Conservation (phyloP, 2,797 vertebrate genomes). For the Anniella stebbinsi region DNA sequence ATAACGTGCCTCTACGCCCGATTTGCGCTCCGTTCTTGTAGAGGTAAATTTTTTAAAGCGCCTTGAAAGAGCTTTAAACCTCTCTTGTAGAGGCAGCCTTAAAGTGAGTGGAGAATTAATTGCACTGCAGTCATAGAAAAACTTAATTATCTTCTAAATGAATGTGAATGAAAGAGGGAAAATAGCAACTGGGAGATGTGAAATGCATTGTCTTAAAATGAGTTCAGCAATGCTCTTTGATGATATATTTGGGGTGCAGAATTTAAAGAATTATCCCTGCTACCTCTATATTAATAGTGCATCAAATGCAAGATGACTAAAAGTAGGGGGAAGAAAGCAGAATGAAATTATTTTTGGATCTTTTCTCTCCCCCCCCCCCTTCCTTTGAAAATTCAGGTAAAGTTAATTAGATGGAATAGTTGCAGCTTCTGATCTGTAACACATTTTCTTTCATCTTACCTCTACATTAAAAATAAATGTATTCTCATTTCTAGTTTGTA, state of each 20-base stretch:
- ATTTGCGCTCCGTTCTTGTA: no score
- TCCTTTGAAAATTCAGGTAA: slow-evolving; percentile 70
- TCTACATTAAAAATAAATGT: slow-evolving; percentile 64
- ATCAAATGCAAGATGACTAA: slow-evolving; percentile 33
- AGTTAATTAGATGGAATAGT: slow-evolving; percentile 67
- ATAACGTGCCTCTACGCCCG: no score
- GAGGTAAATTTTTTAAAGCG: no score
- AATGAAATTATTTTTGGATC: slow-evolving; percentile 46
- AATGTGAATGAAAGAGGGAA: slow-evolving; percentile 29
- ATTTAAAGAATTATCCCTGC: not conserved
- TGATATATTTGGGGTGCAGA: slow-evolving; percentile 31
- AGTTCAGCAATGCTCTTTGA: slow-evolving; percentile 55
- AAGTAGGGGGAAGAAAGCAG: not conserved
- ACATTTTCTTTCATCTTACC: slow-evolving; percentile 60
- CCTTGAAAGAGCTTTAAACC: no score
- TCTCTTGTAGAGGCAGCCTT: no score
- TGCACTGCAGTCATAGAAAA: not conserved
- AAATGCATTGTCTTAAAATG: slow-evolving; percentile 46
- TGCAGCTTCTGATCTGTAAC: slow-evolving; percentile 37
- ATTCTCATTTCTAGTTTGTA: slow-evolving; percentile 60
- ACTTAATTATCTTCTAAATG: not conserved
- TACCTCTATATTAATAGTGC: slow-evolving; percentile 26
- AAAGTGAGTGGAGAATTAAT: not conserved
- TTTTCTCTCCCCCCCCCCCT: not conserved
- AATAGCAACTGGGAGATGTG: slow-evolving; percentile 28